Base-by-base conservation (phyloP, 1,140 invertebrate species). In the Tribolium castaneum region DNA sequence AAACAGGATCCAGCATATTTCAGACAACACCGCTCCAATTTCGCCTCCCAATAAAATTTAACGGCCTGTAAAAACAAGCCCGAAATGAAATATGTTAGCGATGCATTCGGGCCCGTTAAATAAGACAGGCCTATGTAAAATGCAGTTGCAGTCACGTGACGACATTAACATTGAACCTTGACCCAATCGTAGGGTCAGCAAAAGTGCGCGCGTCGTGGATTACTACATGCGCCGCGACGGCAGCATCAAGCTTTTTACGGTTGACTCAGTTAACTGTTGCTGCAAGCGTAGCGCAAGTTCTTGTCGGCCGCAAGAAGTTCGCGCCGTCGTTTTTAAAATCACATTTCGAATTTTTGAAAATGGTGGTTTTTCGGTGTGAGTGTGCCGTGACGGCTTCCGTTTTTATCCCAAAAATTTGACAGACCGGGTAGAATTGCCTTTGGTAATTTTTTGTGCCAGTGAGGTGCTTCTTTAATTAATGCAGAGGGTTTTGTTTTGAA, bases 161-260 rank as follows among this genome's bases (percentile, higher is more conserved):
- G 77, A 80, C 71, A 80, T 80, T 82, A 81, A 78, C 78, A 82
- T 79, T 80, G 79, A 79, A 83, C 83, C 83, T 83, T 83, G 83
- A 83, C 83, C 83, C 76, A 78, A 76, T 80, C 74, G 59, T 62
- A 76, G 82, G 82, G 83, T 82, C 78, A 82, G 79, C 54, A 66
- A 66, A 54, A 56, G 39, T 81, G 82, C 79, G 81, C 83, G 78
- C 79, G 79, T 35, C 77, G 56, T 19, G 75, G 76, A 77, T 75
- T 77, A 71, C 76, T 62, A 35, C 78, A 78, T 79, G 56, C 74
- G 70, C 71, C 81, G 77, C 73, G 80, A 77, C 78, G 80, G 70
- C 70, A 59, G 56, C 81, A 75, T 76, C 81, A 78, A 76, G 56
- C 73, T 52, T 71, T 56, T 51, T 72, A 72, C 70, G 54, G 45